Conservation (phyloP, 2,888 invertebrate species). For the Stomorhina lunata region DNA sequence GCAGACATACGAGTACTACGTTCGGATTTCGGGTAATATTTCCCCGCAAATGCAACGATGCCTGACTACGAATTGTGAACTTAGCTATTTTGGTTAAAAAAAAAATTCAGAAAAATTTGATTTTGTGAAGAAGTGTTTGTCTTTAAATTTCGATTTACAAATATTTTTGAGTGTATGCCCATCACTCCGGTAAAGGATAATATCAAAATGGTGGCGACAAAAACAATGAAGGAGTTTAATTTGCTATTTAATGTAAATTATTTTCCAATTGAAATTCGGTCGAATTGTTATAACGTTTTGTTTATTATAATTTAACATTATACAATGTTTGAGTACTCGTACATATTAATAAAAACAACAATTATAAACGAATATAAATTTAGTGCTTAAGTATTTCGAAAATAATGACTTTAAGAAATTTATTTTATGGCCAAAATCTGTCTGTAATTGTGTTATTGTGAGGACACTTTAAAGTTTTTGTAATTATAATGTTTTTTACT, state of each 20-base stretch:
- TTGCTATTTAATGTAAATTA: conserved; percentile 17
- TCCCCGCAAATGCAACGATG: no score
- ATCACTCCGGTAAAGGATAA: background rate
- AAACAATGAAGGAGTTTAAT: background rate
- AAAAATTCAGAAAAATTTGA: no score
- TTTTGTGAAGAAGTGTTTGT: no score
- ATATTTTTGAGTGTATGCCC: background rate
- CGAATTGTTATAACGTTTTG: background rate
- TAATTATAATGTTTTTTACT: no score
- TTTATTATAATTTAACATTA: conserved; percentile 13
- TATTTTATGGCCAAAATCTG: no score
- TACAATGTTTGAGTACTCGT: background rate
- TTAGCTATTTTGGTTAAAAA: no score
- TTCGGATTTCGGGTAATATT: no score
- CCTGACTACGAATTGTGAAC: no score
- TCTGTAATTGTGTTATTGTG: no score
- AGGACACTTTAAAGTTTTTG: no score
- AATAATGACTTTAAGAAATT: no score
- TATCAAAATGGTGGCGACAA: background rate
- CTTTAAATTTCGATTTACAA: background rate
- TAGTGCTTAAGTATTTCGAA: background rate
- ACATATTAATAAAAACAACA: background rate
- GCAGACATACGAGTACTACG: no score
- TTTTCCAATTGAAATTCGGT: conserved; percentile 2
- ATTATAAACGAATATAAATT: background rate